These are phyloP conservation scores for Hippocampus zosterae DNA, from an alignment of 2,113 vertebrate species.

Conservation along the genomic window DNA sequence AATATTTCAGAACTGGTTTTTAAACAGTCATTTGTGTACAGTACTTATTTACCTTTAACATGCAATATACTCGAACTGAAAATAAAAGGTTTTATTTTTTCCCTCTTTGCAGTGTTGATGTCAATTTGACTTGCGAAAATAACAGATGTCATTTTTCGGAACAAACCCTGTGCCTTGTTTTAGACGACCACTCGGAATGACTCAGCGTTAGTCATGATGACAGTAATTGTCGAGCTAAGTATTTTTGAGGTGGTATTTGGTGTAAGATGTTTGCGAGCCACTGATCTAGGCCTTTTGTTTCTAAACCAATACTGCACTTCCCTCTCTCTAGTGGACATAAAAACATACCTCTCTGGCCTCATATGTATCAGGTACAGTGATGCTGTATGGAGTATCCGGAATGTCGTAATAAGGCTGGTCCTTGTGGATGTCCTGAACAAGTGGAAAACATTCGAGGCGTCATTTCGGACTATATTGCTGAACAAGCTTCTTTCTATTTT, in stretches of 20 bases:
- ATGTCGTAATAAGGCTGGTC: conserved; percentile 95
- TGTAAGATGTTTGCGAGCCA: too few relatives aligned
- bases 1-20: too few relatives aligned
- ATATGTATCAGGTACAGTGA: conserved; percentile 92
- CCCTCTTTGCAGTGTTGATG: neutral
- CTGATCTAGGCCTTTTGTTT: neutral
- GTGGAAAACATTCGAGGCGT: neutral
- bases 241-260: too few relatives aligned
- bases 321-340: conserved; percentile 44
- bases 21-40: too few relatives aligned
- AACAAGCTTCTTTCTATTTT: neutral
- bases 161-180: too few relatives aligned
- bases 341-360: conserved; percentile 87
- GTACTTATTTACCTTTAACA: neutral
- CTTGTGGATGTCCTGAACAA: conserved; percentile 90
- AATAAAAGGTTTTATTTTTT: neutral
- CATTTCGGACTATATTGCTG: neutral
- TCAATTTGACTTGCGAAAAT: neutral
- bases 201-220: too few relatives aligned
- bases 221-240: too few relatives aligned
- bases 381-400: conserved; percentile 88
- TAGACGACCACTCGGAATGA: too few relatives aligned
- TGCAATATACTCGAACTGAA: neutral
- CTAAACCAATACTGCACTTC: conserved; percentile 14
- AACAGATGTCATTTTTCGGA: neutral